These are phyloP conservation scores for Phortica variegata DNA, from an alignment of 1,140 invertebrate species.

Conservation along the genomic window DNA sequence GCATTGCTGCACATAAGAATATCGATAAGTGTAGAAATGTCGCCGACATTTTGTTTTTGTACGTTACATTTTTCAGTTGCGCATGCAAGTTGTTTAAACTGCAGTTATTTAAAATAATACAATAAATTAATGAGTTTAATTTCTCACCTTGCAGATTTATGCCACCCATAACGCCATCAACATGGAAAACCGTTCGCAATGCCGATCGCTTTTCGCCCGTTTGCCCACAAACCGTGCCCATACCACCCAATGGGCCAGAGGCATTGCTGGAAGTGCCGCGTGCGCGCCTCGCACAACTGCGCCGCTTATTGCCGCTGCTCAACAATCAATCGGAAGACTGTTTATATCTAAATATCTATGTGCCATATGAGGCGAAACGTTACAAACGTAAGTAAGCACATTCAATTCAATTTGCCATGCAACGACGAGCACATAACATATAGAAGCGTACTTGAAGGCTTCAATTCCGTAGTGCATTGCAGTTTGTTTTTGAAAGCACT, in stretches of 20 bases:
- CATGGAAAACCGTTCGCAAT: slow-evolving; percentile 79
- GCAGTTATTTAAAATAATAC: too few species aligned
- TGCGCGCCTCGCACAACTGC: slow-evolving; percentile 76
- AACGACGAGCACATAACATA: too few species aligned
- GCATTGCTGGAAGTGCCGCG: slow-evolving; percentile 74
- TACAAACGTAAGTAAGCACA: slow-evolving; percentile 45
- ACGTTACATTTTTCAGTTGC: too few species aligned
- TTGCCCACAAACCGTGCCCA: slow-evolving; percentile 83
- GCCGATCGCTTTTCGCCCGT: slow-evolving; percentile 81
- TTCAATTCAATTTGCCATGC: not conserved
- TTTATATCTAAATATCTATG: slow-evolving; percentile 94
- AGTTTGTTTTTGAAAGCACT: slow-evolving; percentile 72
- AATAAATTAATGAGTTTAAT: slow-evolving; percentile 7
- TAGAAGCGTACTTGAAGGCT: slow-evolving; percentile 57
- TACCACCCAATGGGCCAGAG: slow-evolving; percentile 71
- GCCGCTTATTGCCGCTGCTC: slow-evolving; percentile 77
- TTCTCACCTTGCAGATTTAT: slow-evolving; percentile 70
- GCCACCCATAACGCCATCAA: slow-evolving; percentile 88
- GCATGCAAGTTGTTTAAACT: too few species aligned
- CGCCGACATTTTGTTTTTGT: too few species aligned
- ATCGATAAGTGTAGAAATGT: too few species aligned
- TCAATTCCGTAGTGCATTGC: slow-evolving; percentile 95
- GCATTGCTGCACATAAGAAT: too few species aligned
- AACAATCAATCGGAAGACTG: slow-evolving; percentile 95
- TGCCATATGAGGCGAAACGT: slow-evolving; percentile 63